Percentiles rank a stretch among this genome's conserved stretches.
Conservation (phyloP, 2,113 vertebrate species). For the Grus americana region DNA sequence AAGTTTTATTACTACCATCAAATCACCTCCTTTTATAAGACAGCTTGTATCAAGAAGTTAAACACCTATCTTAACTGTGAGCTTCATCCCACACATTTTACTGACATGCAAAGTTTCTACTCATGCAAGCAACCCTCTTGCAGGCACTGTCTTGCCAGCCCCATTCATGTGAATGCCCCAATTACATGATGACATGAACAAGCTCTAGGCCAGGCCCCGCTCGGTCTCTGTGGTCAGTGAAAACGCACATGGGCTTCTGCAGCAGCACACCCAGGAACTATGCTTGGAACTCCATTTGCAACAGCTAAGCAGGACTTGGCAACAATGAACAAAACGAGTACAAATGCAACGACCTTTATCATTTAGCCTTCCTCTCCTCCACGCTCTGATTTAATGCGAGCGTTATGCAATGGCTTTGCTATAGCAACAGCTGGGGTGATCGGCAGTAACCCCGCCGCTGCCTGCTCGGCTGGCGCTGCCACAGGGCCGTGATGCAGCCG, state of each 20-base stretch:
- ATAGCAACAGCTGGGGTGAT: constrained; percentile 76
- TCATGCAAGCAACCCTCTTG: not conserved
- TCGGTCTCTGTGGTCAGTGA: not conserved
- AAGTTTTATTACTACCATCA: not conserved
- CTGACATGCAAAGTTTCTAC: not conserved
- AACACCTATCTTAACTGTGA: not conserved
- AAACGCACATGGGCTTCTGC: not conserved
- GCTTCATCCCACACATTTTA: not conserved
- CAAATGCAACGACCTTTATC: not conserved
- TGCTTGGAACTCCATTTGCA: not conserved
- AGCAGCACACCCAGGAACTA: not conserved
- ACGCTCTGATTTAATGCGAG: not conserved
- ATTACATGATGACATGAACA: not conserved
- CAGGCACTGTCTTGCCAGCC: not conserved
- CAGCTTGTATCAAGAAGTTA: not conserved
- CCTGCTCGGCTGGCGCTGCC: constrained; percentile 60
- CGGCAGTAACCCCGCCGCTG: constrained; percentile 76
- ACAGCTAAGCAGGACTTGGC: not conserved
- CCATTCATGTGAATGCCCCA: not conserved
- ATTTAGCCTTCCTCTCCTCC: not conserved
- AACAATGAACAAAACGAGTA: not conserved
- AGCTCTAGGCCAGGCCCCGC: not conserved
- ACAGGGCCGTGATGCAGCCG: constrained; percentile 41
- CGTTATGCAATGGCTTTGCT: constrained; percentile 47
- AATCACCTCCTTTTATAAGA: not conserved